Evolutionary conservation across 2,113 vertebrate species (phyloP).

Genomic region (Grus americana): DNA sequence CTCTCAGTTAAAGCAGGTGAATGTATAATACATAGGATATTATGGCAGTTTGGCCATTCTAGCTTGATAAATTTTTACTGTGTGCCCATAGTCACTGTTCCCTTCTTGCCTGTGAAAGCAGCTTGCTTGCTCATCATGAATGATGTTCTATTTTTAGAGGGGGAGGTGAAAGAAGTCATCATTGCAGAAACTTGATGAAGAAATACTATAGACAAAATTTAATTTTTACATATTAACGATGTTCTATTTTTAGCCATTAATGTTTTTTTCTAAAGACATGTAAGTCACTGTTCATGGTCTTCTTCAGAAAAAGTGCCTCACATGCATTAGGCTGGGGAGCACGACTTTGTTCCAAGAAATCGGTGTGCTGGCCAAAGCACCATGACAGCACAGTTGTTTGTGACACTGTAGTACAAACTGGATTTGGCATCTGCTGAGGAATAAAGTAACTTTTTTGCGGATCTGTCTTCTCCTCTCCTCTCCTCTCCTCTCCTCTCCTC

Average conservation of each 20-base stretch:
- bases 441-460: background rate
- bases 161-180: background rate
- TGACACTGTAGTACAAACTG: background rate
- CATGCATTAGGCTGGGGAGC: background rate
- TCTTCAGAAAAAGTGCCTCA: too few species aligned
- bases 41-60: background rate
- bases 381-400: background rate
- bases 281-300: too few species aligned
- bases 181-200: background rate
- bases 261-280: too few species aligned
- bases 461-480: too few species aligned
- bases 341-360: background rate
- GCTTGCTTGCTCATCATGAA: background rate
- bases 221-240: background rate
- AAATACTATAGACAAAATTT: background rate
- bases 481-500: too few species aligned
- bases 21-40: background rate
- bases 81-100: background rate
- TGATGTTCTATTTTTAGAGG: background rate
- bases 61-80: background rate
- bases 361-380: background rate
- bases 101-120: background rate
- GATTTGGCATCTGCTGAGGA: background rate
- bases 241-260: too few species aligned
- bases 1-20: background rate